Base-by-base conservation (phyloP, 64 coral and sea anemone species). In the Exaiptasia diaphana region DNA sequence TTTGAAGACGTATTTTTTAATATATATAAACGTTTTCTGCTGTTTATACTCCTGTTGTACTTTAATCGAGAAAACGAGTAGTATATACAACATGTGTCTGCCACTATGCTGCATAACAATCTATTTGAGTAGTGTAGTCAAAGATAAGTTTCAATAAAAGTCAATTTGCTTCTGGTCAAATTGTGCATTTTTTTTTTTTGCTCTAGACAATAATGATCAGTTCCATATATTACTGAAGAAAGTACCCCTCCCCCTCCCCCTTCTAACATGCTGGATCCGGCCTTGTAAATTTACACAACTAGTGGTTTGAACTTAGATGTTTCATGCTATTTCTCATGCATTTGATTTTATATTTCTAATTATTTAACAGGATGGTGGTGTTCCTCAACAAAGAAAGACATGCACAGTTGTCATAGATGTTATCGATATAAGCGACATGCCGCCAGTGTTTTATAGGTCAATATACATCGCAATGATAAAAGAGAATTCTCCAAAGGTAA, bases 341-440 rank as follows among this genome's bases (percentile, higher is more conserved):
- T 18, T 45, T 41, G 18, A 38, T 1, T 17, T 15, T 5, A 15
- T 38, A 23, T 50, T 4, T 60, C 37, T 77, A 36, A 60, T 37
- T 46, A 50, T 13, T 26, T 20, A 43, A 68, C 50, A 93, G 90
- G 90, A 93, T 46, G 39, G 44, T 25, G 90, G 90, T 2, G 38
- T 10, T 18, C 90, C 90, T 11, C 55, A 87, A 53, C 77, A 48
- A 1, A n/a, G 45, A 10, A 54, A 68, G 17, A 8, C 50, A 50
- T 82, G 84, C 40, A 71, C 84, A 14, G 90, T 93, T 44, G 85
- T 93, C 6, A 75, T 93, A 12, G 77, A 87, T 27, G 90, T 93
- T 13, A 70, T 71, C 28, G 90, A 93, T 77, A 74, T 93, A n/a
- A 93, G 90, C 27, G 90, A 93, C 31, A 93, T 78, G 56, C 84